phyloP scores from a whole-genome alignment of 2,797 vertebrate genomes.

The Rhadinocentrus ornatus region DNA sequence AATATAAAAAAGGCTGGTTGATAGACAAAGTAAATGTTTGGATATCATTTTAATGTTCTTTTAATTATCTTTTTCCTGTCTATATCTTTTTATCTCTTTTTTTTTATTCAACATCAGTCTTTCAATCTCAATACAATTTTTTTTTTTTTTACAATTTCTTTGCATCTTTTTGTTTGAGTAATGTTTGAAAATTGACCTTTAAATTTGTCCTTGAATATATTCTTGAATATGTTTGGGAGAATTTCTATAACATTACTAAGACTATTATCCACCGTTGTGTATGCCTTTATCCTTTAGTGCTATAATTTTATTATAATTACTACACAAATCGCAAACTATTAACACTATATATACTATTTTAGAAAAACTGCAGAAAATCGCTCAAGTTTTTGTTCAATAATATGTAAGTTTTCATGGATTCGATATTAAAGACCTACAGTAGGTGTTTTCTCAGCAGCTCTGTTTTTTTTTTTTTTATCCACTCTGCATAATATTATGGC shows the following conservation, averaged over 20 bases:
- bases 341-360: not conserved
- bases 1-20: not conserved
- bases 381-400: not conserved
- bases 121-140: not conserved
- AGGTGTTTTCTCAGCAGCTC: constrained; percentile 39
- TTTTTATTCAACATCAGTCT: not conserved
- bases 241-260: not conserved
- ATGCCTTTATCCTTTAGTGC: not conserved
- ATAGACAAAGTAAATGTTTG: not conserved
- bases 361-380: not conserved
- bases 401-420: constrained; percentile 6
- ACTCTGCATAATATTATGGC: constrained; percentile 66
- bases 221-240: not conserved
- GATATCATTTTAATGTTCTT: not conserved
- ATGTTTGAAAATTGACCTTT: not conserved
- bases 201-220: too few relatives aligned
- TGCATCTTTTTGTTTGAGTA: not conserved
- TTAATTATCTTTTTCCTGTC: not conserved
- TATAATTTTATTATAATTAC: not conserved
- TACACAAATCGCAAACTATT: not conserved
- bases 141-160: not conserved
- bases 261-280: not conserved
- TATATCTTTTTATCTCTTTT: not conserved
- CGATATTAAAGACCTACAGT: not conserved
- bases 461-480: constrained; percentile 50